Evolutionary conservation across 2,113 vertebrate species (phyloP).

Genomic region (Eira barbara): DNA sequence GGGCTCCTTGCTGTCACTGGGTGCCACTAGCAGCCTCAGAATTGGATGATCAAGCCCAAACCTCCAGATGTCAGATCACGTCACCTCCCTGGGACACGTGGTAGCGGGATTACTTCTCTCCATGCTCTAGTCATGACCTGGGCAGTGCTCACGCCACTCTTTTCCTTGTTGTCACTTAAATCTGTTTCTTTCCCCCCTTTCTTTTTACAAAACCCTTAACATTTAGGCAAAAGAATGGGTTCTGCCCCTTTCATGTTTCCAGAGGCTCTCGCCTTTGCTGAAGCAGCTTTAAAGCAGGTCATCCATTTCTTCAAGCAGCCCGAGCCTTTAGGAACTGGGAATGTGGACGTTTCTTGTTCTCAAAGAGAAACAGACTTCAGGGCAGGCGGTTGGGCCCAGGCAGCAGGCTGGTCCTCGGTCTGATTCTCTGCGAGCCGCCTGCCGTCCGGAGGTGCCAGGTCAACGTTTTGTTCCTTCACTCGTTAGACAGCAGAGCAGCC

Average conservation of each 20-base stretch:
- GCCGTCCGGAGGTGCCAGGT: background rate
- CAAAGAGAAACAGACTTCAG: slow-evolving; percentile 8
- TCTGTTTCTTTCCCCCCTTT: background rate
- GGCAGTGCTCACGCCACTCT: background rate
- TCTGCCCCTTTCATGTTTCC: background rate
- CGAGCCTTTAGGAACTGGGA: background rate
- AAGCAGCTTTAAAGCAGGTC: background rate
- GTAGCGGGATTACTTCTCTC: background rate
- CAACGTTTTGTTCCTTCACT: background rate
- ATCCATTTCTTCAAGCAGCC: background rate
- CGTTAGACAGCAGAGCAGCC: background rate
- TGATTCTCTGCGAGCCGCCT: background rate
- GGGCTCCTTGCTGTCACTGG: background rate
- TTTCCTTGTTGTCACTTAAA: slow-evolving; percentile 29
- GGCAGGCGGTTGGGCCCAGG: background rate
- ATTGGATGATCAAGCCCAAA: background rate
- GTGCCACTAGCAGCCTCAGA: background rate
- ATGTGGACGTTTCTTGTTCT: background rate
- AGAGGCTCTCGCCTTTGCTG: background rate
- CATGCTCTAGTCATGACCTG: background rate
- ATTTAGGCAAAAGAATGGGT: background rate
- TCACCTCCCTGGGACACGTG: background rate
- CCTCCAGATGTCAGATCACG: background rate
- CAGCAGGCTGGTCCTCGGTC: background rate
- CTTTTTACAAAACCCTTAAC: background rate